Evolutionary conservation across 2,888 invertebrate species (phyloP), one percentile per base, ranked within the genome.

Genomic region (Pterobdella sp.): DNA sequence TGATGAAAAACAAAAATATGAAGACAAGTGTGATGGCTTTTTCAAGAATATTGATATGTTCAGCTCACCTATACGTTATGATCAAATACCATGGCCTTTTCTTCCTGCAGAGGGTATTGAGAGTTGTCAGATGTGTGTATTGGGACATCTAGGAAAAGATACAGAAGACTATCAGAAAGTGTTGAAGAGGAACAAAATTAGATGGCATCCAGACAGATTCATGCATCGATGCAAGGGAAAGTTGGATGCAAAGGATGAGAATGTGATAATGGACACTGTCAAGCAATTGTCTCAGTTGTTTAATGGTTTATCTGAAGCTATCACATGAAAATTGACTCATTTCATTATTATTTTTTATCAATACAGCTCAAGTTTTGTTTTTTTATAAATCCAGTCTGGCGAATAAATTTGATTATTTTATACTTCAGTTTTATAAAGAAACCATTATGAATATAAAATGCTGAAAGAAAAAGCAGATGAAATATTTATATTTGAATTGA

Each of bases 141-240:
- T 71, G 56, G 22, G 22, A 26, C 35, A 60, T n/a, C 34, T 71
- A n/a, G 71, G 63, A 31, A 52, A 36, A 4, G 56, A n/a, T n/a
- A 63, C 71, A 56, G 29, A 37, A 2, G 71, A 56, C 22, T 71
- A 35, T 37, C 52, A 63, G 36, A 29, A n/a, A n/a, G 22, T 71
- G 34, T 32, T 71, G 1, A 71, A 35, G 31, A 42, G 34, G 36
- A 34, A 71, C 34, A 60, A 63, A 35, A 32, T 71, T 26, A 71
- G 32, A 37, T 71, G 71, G 71, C 71, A 71, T 35, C 60, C 63
- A 2, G 71, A 71, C 36, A 1, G 71, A 29, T 71, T 71, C 63
- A 32, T 63, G 63, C 42, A 71, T 36, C 60, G 71, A 1, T 71
- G 71, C 35, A 63, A 35, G 14, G 34, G 34, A 3, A 63, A 32